Evolutionary conservation across 2,888 invertebrate genomes (phyloP), one percentile per base, ranked within the genome.

Genomic region (Eristalinus aeneus): DNA sequence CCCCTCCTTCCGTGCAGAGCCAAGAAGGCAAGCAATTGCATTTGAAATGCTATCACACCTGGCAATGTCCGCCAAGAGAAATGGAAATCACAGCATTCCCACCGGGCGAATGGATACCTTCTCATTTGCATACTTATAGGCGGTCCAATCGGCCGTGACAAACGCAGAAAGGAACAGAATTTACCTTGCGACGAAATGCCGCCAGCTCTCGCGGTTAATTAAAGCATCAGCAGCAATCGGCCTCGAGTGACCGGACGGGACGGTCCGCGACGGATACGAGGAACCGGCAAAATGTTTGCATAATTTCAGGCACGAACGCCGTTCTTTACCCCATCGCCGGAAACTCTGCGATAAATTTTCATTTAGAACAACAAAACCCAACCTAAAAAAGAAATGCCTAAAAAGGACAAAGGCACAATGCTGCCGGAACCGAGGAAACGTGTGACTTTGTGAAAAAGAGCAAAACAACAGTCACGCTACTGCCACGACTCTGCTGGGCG

Each of bases 41-140:
- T 67, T 11, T 34, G 67, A 39, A 71, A 67, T 76, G 61, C 11
- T 63, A 34, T 67, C 36, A 73, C 79, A 73, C 67, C 63, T 79
- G 54, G 20, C n/a, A 67, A 16, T 10, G 53, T 53, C 67, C 27
- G 10, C 6, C n/a, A 9, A 0, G 46, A 16, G 46, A n/a, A 63
- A 16, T 1, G 22, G 61, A 36, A 61, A 54, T 16, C 34, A 54
- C 54, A 36, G 16, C 10, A 63, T 46, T 12, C 22, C 56, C 31
- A 46, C 58, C 16, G 34, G 32, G 46, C 6, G 34, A 20, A 56
- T 6, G 46, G 61, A 54, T 60, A 36, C 6, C n/a, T 54, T 10
- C 39, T 34, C 31, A 74, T 83, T 83, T 83, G 78, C 83, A 83
- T 83, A 78, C 73, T 83, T 74, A 83, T 78, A 69, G 83, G 83